Conservation (phyloP, 2,113 vertebrate species). For the Emydura subglobosa region DNA sequence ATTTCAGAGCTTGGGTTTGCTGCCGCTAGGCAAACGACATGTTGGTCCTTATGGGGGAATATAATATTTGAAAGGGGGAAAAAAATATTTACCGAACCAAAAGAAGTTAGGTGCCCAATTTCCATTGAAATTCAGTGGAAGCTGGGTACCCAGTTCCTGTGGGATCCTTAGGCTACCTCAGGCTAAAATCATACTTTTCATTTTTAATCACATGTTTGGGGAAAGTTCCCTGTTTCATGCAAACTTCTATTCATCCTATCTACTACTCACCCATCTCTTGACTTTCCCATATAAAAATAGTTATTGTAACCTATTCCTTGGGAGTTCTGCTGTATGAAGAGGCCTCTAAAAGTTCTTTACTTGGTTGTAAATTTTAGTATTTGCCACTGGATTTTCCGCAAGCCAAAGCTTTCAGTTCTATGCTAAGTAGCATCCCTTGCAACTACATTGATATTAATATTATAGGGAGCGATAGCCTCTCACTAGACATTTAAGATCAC, state of each 20-base stretch:
- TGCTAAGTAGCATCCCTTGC: background rate
- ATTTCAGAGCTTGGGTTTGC: background rate
- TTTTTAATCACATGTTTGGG: background rate
- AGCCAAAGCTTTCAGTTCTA: background rate
- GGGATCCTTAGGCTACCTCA: background rate
- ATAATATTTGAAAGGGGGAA: background rate
- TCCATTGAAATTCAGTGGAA: too few species aligned
- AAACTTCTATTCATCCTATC: background rate
- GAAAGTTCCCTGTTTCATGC: background rate
- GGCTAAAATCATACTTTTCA: background rate
- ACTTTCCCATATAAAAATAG: background rate
- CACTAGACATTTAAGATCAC: background rate
- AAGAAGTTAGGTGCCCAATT: too few species aligned
- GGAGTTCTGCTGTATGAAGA: background rate
- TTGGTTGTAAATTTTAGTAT: slow-evolving; percentile 26
- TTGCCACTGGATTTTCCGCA: background rate
- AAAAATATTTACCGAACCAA: background rate
- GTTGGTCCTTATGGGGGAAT: background rate
- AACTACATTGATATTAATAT: background rate
- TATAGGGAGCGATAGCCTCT: background rate
- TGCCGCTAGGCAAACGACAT: background rate
- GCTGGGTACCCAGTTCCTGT: too few species aligned
- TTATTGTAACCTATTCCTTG: slow-evolving; percentile 7
- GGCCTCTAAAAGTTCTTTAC: background rate
- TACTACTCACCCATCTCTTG: background rate